Base-by-base conservation (phyloP, 2,888 invertebrate genomes). In the Phortica magna region DNA sequence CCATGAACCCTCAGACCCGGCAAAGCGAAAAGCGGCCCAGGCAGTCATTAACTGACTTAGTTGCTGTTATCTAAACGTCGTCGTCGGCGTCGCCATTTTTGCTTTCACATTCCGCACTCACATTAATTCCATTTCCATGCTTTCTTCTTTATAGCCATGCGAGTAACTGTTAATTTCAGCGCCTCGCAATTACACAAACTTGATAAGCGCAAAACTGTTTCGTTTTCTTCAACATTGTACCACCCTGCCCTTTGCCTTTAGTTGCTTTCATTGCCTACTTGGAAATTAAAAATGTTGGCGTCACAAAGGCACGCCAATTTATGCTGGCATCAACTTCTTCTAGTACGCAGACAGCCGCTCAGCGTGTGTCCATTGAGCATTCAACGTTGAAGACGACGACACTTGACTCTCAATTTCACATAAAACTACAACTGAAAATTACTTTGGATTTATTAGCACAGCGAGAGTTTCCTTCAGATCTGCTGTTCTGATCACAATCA, bases 161-260 rank as follows among this genome's bases (percentile, higher is more conserved):
- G 53, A 71, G 77, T 79, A 79, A 82, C 83, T 84, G 86, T 90
- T 90, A 90, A 89, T 89, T 89, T 85, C 88, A 84, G 80, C 76
- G 82, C 43, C 80, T 80, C 74, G 84, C 90, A 89, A 89, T 90
- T 89, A 88, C 84, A 87, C 83, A 79, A 85, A 83, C 81, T 88
- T 88, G 85, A 85, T 85, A 85, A 85, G 83, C 77, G 76, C 74
- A 77, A 72, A 79, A 79, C 77, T 80, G 61, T 7, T 61, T 22
- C 22, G 19, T 19, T 7, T 61, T 61, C 61, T 61, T 12, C 7
- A 0, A 0, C 17, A 7, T 19, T n/a, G 3, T 59, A 59, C 7
- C 48, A 7, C 57, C n/a, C n/a, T n/a, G 7, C 12, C n/a, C n/a
- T n/a, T 53, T 53, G n/a, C 4, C 4, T 10, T 14, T 1, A 55